phyloP scores from a whole-genome alignment of 2,797 vertebrate genomes.

The Micropoecilia bifurca region DNA sequence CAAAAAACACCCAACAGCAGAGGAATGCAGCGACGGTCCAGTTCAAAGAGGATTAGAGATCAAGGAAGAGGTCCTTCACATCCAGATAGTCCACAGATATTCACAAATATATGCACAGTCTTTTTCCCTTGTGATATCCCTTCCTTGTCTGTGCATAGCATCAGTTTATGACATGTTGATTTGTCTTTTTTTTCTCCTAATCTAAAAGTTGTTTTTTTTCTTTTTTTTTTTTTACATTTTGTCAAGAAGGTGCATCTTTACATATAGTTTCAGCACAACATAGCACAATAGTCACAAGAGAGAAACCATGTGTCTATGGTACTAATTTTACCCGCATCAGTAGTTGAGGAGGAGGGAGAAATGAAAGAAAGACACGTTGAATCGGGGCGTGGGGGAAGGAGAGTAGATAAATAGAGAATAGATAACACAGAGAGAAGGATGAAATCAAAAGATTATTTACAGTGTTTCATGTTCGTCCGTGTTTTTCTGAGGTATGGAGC shows the following conservation, averaged over 20 bases:
- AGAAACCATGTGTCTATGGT: slow-evolving; percentile 87
- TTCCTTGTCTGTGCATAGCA: slow-evolving; percentile 73
- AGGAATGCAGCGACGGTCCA: slow-evolving; percentile 70
- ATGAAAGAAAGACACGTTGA: slow-evolving; percentile 56
- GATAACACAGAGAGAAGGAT: slow-evolving; percentile 55
- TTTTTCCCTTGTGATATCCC: slow-evolving; percentile 48
- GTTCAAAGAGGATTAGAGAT: slow-evolving; percentile 69
- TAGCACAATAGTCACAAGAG: slow-evolving; percentile 87
- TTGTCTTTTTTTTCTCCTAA: slow-evolving; percentile 46
- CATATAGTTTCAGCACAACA: slow-evolving; percentile 86
- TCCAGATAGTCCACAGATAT: slow-evolving; percentile 62
- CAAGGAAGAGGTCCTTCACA: slow-evolving; percentile 58
- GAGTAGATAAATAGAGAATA: slow-evolving; percentile 65
- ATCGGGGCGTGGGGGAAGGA: slow-evolving; percentile 30
- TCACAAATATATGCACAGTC: slow-evolving; percentile 74
- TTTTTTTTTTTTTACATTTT: slow-evolving; percentile 71
- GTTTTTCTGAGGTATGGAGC: slow-evolving; percentile 75
- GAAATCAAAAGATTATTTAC: slow-evolving; percentile 78
- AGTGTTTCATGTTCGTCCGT: slow-evolving; percentile 68
- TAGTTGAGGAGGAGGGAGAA: slow-evolving; percentile 74
- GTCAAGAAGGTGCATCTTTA: slow-evolving; percentile 92
- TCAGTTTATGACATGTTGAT: slow-evolving; percentile 68
- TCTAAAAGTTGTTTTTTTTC: slow-evolving; percentile 46
- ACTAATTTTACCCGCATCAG: slow-evolving; percentile 91
- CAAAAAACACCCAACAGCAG: slow-evolving; percentile 67